A percentile compares a stretch with the other conserved stretches of the same genome.
Conservation (phyloP, 2,797 vertebrate species). For the Coregonus ussuriensis region DNA sequence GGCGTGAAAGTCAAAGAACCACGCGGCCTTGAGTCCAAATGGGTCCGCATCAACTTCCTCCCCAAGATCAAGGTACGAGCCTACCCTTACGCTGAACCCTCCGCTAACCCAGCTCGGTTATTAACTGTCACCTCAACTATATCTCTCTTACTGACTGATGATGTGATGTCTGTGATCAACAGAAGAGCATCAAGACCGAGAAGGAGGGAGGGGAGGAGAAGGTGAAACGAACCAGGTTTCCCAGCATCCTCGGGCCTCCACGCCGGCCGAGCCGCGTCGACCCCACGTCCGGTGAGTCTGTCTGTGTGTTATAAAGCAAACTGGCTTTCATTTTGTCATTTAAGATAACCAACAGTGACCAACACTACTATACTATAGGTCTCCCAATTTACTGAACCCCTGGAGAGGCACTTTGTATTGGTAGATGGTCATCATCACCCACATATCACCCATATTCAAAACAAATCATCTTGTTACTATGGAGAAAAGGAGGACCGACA, state of each 20-base stretch:
- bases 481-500: too few relatives aligned
- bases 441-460: background rate
- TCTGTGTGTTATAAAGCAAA: background rate
- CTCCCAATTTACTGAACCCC: background rate
- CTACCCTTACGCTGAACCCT: background rate
- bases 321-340: background rate
- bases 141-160: background rate
- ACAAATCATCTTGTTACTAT: too few relatives aligned
- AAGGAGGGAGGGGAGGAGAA: constrained; percentile 93
- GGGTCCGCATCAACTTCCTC: constrained; percentile 87
- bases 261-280: constrained; percentile 89
- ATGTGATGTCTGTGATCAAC: constrained; percentile 33
- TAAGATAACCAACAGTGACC: background rate
- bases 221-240: constrained; percentile 89
- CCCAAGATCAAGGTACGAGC: constrained; percentile 92
- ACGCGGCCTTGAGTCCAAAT: constrained; percentile 89
- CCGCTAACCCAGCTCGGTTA: background rate
- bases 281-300: constrained; percentile 81
- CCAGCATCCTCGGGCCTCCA: constrained; percentile 88
- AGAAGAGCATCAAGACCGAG: constrained; percentile 95
- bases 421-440: background rate
- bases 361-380: background rate
- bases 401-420: background rate
- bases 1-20: constrained; percentile 93
- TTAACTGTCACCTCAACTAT: background rate